A percentile compares a stretch with the other conserved stretches of the same genome.
These are phyloP conservation scores for Glossophaga mutica DNA, from an alignment of 2,797 vertebrate species.

Conservation along the genomic window DNA sequence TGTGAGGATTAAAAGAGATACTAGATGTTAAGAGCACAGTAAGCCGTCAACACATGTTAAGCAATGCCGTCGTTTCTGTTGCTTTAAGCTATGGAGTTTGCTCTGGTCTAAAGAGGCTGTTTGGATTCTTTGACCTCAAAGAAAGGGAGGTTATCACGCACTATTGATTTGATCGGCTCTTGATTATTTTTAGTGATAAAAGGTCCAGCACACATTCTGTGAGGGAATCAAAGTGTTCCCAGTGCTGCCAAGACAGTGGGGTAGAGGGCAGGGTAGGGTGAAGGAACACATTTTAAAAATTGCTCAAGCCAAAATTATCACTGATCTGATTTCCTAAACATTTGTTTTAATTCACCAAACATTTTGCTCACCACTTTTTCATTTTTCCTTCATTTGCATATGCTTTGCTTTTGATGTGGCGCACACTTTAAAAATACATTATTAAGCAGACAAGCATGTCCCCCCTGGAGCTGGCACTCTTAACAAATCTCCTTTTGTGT, in stretches of 20 bases:
- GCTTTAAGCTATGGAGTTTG: background rate
- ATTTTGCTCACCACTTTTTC: constrained; percentile 73
- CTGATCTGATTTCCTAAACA: constrained; percentile 69
- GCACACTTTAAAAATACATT: constrained; percentile 78
- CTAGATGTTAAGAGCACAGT: background rate
- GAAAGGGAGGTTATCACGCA: background rate
- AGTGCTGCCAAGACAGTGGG: background rate
- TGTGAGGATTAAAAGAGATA: background rate
- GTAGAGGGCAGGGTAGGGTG: no score
- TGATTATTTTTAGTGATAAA: background rate
- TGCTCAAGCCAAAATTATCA: background rate
- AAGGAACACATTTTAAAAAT: background rate
- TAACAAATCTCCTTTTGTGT: constrained; percentile 80
- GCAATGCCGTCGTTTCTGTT: background rate
- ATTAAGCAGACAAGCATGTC: constrained; percentile 79
- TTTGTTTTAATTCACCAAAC: constrained; percentile 75
- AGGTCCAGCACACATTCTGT: background rate
- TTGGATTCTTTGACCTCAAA: background rate
- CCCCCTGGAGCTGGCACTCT: constrained; percentile 76
- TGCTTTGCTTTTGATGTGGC: constrained; percentile 80
- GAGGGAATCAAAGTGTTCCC: background rate
- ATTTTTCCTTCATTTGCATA: constrained; percentile 72
- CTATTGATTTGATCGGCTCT: background rate
- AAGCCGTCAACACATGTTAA: fast-evolving
- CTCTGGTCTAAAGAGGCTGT: background rate